Percentiles rank a stretch among this genome's conserved stretches.
These are phyloP conservation scores for Microtus pennsylvanicus DNA, from an alignment of 2,113 vertebrate species.

Conservation along the genomic window DNA sequence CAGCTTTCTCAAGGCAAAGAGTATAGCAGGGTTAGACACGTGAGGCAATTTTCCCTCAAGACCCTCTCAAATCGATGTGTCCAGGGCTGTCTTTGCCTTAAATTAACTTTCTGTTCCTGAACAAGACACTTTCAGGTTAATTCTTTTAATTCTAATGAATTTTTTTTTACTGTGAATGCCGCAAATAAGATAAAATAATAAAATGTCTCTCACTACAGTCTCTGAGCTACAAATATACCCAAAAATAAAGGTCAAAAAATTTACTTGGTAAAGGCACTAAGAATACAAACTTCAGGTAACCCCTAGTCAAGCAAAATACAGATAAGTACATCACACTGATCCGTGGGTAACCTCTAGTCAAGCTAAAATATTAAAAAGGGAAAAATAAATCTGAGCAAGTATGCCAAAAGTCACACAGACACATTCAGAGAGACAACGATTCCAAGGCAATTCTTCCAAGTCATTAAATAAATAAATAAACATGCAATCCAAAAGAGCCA, in stretches of 20 bases:
- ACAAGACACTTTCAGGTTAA: background rate
- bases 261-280: background rate
- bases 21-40: fast-evolving
- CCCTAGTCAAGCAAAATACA: background rate
- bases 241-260: background rate
- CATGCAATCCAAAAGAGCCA: background rate
- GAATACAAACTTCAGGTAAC: background rate
- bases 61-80: background rate
- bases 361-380: background rate
- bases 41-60: background rate
- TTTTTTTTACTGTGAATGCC: too few relatives aligned
- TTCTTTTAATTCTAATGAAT: background rate
- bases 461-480: constrained; percentile 12
- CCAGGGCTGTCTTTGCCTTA: background rate
- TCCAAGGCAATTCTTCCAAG: background rate
- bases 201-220: background rate
- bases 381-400: background rate
- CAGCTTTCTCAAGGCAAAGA: too few relatives aligned
- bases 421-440: background rate
- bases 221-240: background rate
- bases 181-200: background rate
- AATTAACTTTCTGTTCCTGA: background rate
- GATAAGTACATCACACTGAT: background rate
- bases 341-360: background rate
- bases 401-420: background rate